These are phyloP conservation scores for Acanthiza pusilla DNA, from an alignment of 2,797 vertebrate species.

Conservation along the genomic window DNA sequence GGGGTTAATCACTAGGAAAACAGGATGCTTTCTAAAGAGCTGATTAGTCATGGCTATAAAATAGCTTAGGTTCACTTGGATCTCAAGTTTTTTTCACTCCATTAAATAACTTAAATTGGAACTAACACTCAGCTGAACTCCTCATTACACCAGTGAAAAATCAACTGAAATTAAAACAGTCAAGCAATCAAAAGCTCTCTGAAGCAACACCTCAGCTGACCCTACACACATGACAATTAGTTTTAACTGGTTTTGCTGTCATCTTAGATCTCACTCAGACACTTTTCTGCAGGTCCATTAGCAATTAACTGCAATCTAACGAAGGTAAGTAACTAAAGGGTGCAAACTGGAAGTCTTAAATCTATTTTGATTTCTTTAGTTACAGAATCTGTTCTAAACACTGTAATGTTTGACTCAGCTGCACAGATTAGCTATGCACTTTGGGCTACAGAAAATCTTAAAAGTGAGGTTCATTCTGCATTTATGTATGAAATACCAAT, in stretches of 20 bases:
- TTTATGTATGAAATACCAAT: not conserved
- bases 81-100: constrained; percentile 6
- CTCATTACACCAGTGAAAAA: not conserved
- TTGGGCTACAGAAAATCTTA: not conserved
- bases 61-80: constrained; percentile 23
- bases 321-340: not conserved
- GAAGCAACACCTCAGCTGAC: not conserved
- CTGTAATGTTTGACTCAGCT: not conserved
- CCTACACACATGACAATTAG: not conserved
- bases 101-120: constrained; percentile 45
- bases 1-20: constrained; percentile 39
- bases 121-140: constrained; percentile 4
- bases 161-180: not conserved
- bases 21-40: constrained; percentile 42
- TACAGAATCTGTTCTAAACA: not conserved
- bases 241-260: not conserved
- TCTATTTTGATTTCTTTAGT: not conserved
- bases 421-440: not conserved
- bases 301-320: not conserved
- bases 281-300: not conserved
- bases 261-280: not conserved
- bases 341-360: not conserved
- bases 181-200: not conserved
- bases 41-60: constrained; percentile 64
- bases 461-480: not conserved